Conservation (phyloP, 2,888 invertebrate species). For the Tridacna crocea region DNA sequence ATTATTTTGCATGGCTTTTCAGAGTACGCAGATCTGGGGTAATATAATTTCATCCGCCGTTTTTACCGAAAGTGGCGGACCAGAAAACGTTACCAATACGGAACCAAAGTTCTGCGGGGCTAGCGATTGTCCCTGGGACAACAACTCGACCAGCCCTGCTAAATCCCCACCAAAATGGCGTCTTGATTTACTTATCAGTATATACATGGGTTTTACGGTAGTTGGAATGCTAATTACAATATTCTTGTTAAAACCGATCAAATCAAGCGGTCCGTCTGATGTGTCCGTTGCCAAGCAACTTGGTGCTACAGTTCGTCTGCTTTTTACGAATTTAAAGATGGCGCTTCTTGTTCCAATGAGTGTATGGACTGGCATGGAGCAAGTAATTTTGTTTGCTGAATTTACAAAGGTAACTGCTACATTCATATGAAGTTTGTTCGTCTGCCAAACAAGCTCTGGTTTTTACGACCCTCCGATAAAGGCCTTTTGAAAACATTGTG, state of each 20-base stretch:
- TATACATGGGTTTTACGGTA: conserved; percentile 64
- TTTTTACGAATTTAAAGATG: conserved; percentile 66
- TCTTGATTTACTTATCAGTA: conserved; percentile 62
- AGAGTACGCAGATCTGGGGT: conserved; percentile 71
- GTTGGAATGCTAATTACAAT: conserved; percentile 65
- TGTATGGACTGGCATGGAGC: conserved; percentile 68
- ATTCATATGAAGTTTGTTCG: background rate
- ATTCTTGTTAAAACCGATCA: conserved; percentile 62
- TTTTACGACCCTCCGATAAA: too few relatives aligned
- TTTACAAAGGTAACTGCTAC: conserved; percentile 65
- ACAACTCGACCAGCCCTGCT: conserved; percentile 25
- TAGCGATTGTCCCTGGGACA: conserved; percentile 62
- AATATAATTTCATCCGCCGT: conserved; percentile 65
- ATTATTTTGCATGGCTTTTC: conserved; percentile 71
- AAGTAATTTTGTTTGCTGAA: conserved; percentile 69
- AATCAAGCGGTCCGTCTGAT: conserved; percentile 46
- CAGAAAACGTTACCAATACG: conserved; percentile 14
- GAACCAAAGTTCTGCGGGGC: conserved; percentile 64
- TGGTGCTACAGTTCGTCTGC: conserved; percentile 58
- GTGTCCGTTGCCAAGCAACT: conserved; percentile 55
- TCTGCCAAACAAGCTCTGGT: too few relatives aligned
- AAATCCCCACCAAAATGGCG: conserved; percentile 45
- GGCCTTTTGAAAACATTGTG: too few relatives aligned
- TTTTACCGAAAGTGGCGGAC: conserved; percentile 11
- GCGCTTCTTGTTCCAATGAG: conserved; percentile 66